These are phyloP conservation scores for Dimorphilus gyrociliatus DNA, from an alignment of 2,888 invertebrate species.

Conservation along the genomic window DNA sequence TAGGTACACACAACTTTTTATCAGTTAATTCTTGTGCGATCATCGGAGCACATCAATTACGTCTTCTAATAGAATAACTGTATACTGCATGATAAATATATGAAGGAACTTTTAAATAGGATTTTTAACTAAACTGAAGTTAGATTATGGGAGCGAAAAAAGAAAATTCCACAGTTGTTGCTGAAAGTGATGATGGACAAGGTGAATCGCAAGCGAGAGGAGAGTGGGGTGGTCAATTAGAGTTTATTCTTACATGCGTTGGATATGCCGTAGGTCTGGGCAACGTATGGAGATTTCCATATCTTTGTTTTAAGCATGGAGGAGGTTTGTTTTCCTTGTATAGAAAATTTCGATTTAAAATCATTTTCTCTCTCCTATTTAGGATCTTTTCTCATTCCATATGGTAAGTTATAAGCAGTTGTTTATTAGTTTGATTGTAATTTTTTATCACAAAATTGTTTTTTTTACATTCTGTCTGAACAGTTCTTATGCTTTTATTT, in stretches of 20 bases:
- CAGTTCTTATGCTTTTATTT: slow-evolving; percentile 16
- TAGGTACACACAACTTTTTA: too few relatives aligned
- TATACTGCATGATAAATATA: too few relatives aligned
- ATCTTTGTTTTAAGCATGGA: slow-evolving; percentile 15
- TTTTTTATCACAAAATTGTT: not conserved
- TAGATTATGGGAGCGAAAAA: too few relatives aligned
- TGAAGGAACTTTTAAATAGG: too few relatives aligned
- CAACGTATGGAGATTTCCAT: slow-evolving; percentile 16
- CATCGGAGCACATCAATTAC: too few relatives aligned
- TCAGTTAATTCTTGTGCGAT: too few relatives aligned
- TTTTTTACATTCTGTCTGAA: slow-evolving; percentile 14
- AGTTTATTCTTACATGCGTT: slow-evolving; percentile 13
- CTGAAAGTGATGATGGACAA: too few relatives aligned
- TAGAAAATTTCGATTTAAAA: not conserved
- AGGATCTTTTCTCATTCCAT: too few relatives aligned
- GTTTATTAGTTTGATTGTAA: not conserved
- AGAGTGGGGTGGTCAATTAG: slow-evolving; percentile 10
- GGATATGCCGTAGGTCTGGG: slow-evolving; percentile 14
- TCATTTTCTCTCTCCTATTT: too few relatives aligned
- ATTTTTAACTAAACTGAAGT: too few relatives aligned
- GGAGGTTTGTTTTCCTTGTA: slow-evolving; percentile 11
- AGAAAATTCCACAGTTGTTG: too few relatives aligned
- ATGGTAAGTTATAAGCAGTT: not conserved
- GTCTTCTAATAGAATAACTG: too few relatives aligned
- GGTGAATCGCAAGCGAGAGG: slow-evolving; percentile 5